These are phyloP conservation scores for Blastobasis lacticolella DNA, from an alignment of 2,888 invertebrate species.

Conservation along the genomic window DNA sequence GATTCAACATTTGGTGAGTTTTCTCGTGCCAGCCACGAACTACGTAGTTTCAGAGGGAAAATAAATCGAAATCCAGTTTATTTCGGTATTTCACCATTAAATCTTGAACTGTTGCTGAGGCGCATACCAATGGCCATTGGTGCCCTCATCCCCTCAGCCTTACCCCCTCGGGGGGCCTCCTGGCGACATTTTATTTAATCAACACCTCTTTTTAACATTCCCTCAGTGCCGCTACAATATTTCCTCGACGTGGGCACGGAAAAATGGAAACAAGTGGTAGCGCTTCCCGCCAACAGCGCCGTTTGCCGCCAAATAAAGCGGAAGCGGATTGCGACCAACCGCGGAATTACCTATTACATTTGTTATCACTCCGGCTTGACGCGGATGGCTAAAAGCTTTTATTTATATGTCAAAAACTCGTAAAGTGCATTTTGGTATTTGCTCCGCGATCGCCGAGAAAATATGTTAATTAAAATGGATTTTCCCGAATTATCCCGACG, in stretches of 20 bases:
- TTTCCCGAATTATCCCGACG: conserved; percentile 46
- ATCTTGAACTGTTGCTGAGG: conserved; percentile 25
- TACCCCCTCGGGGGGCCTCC: conserved; percentile 26
- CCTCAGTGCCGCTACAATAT: conserved; percentile 45
- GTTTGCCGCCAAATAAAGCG: no score
- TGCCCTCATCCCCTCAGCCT: conserved; percentile 31
- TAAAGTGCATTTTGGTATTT: no score
- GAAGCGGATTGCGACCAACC: no score
- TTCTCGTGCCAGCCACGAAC: no score
- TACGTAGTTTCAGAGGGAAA: no score
- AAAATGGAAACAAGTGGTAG: conserved; percentile 26
- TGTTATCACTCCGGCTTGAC: no score
- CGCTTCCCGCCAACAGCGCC: conserved; percentile 23
- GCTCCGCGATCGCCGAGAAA: conserved; percentile 27
- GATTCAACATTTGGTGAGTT: conserved; percentile 8
- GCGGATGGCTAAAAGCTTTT: no score
- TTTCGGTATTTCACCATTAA: neutral
- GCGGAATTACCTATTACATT: no score
- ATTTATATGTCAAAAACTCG: no score
- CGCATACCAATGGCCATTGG: conserved; percentile 52
- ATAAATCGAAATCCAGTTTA: no score
- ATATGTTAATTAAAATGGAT: conserved; percentile 56
- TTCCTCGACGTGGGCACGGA: conserved; percentile 33
- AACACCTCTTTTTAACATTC: conserved; percentile 69
- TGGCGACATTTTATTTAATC: conserved; percentile 69